Percentiles rank a stretch among this genome's conserved stretches.
These are phyloP conservation scores for Bettongia penicillata DNA, from an alignment of 2,113 vertebrate species.

Conservation along the genomic window DNA sequence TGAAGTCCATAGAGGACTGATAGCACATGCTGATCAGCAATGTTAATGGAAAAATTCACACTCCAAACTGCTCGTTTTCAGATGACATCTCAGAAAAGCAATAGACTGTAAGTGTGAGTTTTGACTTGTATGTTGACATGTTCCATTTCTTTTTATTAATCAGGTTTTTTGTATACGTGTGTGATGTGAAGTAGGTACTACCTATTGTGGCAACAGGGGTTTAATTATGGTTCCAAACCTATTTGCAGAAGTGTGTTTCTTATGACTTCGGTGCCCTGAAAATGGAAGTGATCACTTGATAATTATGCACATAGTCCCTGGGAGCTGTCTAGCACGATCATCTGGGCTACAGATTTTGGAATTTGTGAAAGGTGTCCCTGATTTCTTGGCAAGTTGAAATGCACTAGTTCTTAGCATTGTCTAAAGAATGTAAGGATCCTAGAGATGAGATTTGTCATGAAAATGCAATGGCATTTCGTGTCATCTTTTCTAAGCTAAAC, in stretches of 20 bases:
- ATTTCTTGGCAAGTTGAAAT: conserved; percentile 33
- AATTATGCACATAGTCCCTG: conserved; percentile 51
- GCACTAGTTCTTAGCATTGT: conserved; percentile 23
- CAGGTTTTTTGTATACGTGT: conserved; percentile 22
- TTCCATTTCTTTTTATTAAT: conserved; percentile 74
- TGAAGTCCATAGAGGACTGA: conserved; percentile 71
- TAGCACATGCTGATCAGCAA: conserved; percentile 76
- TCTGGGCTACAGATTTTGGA: conserved; percentile 39
- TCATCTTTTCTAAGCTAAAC: conserved; percentile 53
- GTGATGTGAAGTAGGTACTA: conserved; percentile 64
- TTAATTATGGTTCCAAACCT: conserved; percentile 73
- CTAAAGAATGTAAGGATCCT: conserved; percentile 35
- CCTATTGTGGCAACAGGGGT: conserved; percentile 70
- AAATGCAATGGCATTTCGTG: conserved; percentile 35
- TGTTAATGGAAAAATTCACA: conserved; percentile 78
- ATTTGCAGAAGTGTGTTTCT: conserved; percentile 74
- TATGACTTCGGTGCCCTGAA: conserved; percentile 46
- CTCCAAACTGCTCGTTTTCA: conserved; percentile 71
- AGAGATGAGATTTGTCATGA: conserved; percentile 14
- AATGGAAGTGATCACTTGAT: conserved; percentile 69
- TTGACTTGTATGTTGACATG: conserved; percentile 76
- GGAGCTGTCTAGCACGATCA: conserved; percentile 62
- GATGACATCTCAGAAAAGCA: conserved; percentile 73
- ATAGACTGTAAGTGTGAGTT: conserved; percentile 74
- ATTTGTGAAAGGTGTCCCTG: conserved; percentile 33